Percentiles rank a stretch among this genome's conserved stretches.
phyloP scores from a whole-genome alignment of 2,113 vertebrate species.

The Rana temporaria region DNA sequence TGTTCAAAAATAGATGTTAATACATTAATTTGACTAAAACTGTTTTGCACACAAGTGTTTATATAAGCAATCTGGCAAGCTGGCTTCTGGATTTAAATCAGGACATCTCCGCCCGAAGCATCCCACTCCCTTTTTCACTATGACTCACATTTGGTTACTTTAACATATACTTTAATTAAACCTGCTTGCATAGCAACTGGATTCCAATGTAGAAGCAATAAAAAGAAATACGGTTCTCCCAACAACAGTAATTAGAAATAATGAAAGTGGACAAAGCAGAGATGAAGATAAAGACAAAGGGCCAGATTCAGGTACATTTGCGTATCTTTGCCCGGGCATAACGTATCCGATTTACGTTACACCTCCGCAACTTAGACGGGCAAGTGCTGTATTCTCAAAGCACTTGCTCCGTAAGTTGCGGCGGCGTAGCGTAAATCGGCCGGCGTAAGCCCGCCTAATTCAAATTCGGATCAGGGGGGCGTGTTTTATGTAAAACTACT shows the following conservation, averaged over 20 bases:
- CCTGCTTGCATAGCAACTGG: constrained; percentile 48
- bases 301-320: too few relatives aligned
- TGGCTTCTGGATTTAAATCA: constrained; percentile 55
- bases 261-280: background rate
- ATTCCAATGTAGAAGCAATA: constrained; percentile 18
- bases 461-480: too few relatives aligned
- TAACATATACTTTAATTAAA: constrained; percentile 56
- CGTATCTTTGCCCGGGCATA: too few relatives aligned
- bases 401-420: too few relatives aligned
- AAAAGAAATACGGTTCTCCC: constrained; percentile 9
- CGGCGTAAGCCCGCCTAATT: too few relatives aligned
- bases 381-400: too few relatives aligned
- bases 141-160: constrained; percentile 56
- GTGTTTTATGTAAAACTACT: too few relatives aligned
- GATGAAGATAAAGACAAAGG: background rate
- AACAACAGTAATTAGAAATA: constrained; percentile 9
- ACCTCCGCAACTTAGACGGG: too few relatives aligned
- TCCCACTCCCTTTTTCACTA: constrained; percentile 52
- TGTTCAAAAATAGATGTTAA: constrained; percentile 19
- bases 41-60: constrained; percentile 37
- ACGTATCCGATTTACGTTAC: too few relatives aligned
- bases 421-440: too few relatives aligned
- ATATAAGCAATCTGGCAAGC: constrained; percentile 52
- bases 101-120: constrained; percentile 48
- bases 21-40: constrained; percentile 32